A percentile compares a stretch with the other conserved stretches of the same genome.
These are phyloP conservation scores for Aphis gossypii DNA, from an alignment of 1,140 invertebrate species.

Conservation along the genomic window DNA sequence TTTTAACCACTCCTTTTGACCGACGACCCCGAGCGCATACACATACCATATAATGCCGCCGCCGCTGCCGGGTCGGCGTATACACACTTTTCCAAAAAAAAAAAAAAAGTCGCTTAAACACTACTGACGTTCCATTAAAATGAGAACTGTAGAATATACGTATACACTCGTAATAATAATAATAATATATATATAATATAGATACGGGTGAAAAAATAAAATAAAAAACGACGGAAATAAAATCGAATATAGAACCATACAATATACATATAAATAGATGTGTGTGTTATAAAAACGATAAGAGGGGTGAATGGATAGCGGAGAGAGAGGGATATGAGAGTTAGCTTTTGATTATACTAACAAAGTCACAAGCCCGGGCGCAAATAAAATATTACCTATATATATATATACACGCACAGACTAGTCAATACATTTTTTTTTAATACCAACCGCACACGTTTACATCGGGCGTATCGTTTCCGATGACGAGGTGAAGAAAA, in stretches of 20 bases:
- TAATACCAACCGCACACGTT: not conserved
- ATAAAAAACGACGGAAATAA: constrained; percentile 25
- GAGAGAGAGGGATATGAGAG: no score
- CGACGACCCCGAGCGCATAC: constrained; percentile 15
- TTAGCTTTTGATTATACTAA: constrained; percentile 12
- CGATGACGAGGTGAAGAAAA: not conserved
- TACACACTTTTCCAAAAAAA: constrained; percentile 11
- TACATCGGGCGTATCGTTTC: no score
- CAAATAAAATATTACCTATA: constrained; percentile 28
- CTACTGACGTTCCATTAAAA: constrained; percentile 23
- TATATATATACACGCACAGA: not conserved
- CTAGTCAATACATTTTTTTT: constrained; percentile 9
- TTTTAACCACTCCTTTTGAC: constrained; percentile 57
- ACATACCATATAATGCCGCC: not conserved
- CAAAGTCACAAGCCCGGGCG: not conserved
- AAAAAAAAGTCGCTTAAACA: not conserved
- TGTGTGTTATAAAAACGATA: not conserved
- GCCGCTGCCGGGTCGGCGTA: not conserved
- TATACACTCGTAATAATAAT: not conserved
- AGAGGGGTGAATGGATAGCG: not conserved
- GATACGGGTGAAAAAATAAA: not conserved
- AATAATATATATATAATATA: not conserved
- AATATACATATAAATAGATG: not conserved
- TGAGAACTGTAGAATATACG: not conserved
- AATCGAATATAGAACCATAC: not conserved